Conservation (phyloP, 2,888 invertebrate genomes). For the Calameuta idolon region DNA sequence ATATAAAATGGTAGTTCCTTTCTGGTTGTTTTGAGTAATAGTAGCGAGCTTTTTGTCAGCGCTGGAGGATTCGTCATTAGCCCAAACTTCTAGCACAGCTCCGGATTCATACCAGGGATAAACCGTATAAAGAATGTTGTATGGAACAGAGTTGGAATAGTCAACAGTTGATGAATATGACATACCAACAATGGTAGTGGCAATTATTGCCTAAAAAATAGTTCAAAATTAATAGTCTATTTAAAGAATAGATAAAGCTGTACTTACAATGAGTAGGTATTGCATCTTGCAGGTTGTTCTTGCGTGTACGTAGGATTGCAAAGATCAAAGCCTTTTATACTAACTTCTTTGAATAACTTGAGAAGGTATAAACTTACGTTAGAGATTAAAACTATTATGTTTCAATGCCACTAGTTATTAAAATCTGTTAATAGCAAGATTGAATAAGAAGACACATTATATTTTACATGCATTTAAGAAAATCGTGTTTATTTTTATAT, state of each 20-base stretch:
- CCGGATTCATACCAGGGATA: slow-evolving; percentile 42
- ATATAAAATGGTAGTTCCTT: slow-evolving; percentile 9
- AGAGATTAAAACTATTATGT: slow-evolving; percentile 33
- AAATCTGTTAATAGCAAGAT: not conserved
- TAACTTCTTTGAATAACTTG: slow-evolving; percentile 5
- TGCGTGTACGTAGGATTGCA: not conserved
- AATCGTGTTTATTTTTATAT: not conserved
- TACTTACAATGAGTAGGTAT: not conserved
- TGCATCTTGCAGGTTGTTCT: slow-evolving; percentile 25
- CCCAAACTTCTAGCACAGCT: slow-evolving; percentile 33
- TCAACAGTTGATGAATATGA: slow-evolving; percentile 27
- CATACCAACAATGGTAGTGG: slow-evolving; percentile 24
- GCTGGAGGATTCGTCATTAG: slow-evolving; percentile 26
- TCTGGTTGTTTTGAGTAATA: slow-evolving; percentile 11
- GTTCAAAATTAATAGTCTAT: slow-evolving; percentile 17
- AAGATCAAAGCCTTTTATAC: slow-evolving; percentile 11
- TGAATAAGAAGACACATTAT: not conserved
- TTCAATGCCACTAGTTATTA: slow-evolving; percentile 24
- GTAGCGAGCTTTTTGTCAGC: slow-evolving; percentile 24
- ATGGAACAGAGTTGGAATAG: slow-evolving; percentile 33
- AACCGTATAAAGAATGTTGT: slow-evolving; percentile 38
- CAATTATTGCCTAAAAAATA: slow-evolving; percentile 26
- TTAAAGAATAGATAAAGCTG: slow-evolving; percentile 3
- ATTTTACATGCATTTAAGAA: not conserved
- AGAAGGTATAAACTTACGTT: slow-evolving; percentile 20